These are phyloP conservation scores for Ceryle rudis DNA, from an alignment of 2,797 vertebrate species.

Conservation along the genomic window DNA sequence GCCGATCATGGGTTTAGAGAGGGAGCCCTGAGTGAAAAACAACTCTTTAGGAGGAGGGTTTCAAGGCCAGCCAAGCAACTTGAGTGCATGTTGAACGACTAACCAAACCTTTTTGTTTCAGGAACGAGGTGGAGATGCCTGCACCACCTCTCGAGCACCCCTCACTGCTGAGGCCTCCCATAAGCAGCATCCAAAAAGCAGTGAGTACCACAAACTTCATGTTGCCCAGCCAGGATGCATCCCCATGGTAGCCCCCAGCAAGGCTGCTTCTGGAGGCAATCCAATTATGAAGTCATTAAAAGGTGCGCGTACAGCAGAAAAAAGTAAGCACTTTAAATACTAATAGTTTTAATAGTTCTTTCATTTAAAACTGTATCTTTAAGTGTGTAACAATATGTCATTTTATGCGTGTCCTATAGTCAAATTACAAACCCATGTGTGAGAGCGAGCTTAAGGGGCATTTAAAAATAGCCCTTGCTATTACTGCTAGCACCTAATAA, in stretches of 20 bases:
- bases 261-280: not conserved
- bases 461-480: conserved; percentile 61
- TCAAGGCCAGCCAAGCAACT: not conserved
- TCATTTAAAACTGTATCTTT: not conserved
- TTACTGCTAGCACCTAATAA: conserved; percentile 54
- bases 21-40: not conserved
- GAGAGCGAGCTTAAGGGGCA: conserved; percentile 2
- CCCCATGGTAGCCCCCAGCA: not conserved
- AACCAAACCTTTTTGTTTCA: not conserved
- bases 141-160: not conserved
- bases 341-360: conserved; percentile 14
- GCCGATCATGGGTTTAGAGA: not conserved
- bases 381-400: not conserved
- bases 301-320: fast-evolving
- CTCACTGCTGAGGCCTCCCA: not conserved
- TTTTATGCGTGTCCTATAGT: conserved; percentile 33
- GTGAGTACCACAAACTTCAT: fast-evolving
- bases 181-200: not conserved
- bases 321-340: not conserved
- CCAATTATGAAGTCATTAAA: not conserved
- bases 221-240: not conserved
- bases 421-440: conserved; percentile 3
- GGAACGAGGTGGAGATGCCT: not conserved
- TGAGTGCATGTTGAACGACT: not conserved
- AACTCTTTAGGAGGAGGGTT: conserved; percentile 13